Evolutionary conservation across 35 echinoderm and acorn worm species (phyloP).

Genomic region (Nesometra sesokonis): DNA sequence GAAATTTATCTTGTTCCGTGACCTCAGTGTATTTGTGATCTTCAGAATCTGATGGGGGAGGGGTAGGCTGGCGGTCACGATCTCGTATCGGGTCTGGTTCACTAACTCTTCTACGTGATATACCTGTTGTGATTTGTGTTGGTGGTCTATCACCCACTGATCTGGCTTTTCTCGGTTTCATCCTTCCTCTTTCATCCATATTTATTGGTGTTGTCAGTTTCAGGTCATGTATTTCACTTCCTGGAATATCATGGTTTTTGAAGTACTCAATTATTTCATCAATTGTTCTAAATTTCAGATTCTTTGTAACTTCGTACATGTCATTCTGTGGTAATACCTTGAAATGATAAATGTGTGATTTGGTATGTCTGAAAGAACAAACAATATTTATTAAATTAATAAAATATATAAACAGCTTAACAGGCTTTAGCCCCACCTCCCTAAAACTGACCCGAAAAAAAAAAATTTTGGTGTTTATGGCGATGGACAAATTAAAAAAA

Average conservation of each 20-base stretch:
- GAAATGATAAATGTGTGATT: neutral
- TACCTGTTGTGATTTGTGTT: neutral
- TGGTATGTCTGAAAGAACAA: neutral
- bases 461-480: too few species aligned
- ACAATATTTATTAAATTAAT: neutral
- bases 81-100: neutral
- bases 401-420: too few species aligned
- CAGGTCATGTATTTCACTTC: neutral
- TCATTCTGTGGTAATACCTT: neutral
- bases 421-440: too few species aligned
- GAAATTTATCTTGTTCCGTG: neutral
- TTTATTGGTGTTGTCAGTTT: neutral
- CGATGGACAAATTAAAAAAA: too few species aligned
- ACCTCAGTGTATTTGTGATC: neutral
- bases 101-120: neutral
- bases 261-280: neutral
- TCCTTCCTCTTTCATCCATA: too few species aligned
- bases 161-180: neutral
- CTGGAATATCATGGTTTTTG: neutral
- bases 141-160: neutral
- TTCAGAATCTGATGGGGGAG: neutral
- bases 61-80: neutral
- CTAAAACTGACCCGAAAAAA: too few species aligned
- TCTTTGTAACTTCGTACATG: neutral
- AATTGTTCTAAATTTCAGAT: neutral